These are phyloP conservation scores for Mactra quadrangularis DNA, from an alignment of 1,140 invertebrate species.

Conservation along the genomic window DNA sequence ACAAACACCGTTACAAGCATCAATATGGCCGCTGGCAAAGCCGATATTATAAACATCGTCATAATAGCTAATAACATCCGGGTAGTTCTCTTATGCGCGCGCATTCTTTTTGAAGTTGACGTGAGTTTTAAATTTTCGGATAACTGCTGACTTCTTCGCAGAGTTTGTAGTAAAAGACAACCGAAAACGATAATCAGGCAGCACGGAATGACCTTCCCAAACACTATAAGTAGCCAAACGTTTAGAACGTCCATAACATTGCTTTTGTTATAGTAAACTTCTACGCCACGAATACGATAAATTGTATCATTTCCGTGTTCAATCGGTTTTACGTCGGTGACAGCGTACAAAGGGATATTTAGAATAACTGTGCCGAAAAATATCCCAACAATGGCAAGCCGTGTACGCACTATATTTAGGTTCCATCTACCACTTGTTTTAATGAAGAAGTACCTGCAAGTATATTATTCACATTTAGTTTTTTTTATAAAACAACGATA, in stretches of 20 bases:
- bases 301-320: constrained; percentile 38
- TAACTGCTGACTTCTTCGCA: constrained; percentile 82
- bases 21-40: constrained; percentile 88
- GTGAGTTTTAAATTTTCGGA: constrained; percentile 75
- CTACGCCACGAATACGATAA: constrained; percentile 63
- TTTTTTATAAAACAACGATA: too few relatives aligned
- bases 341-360: constrained; percentile 90
- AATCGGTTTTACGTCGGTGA: constrained; percentile 64
- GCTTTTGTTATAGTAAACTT: constrained; percentile 62
- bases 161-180: constrained; percentile 82
- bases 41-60: constrained; percentile 93
- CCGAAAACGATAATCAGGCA: constrained; percentile 84
- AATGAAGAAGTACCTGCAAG: constrained; percentile 92
- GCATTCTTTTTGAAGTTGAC: constrained; percentile 86
- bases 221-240: constrained; percentile 78
- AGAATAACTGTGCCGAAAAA: constrained; percentile 90
- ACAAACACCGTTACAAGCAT: constrained; percentile 75
- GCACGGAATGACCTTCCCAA: constrained; percentile 84
- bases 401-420: constrained; percentile 89
- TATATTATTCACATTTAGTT: constrained; percentile 84
- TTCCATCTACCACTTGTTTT: constrained; percentile 91
- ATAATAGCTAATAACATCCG: constrained; percentile 79
- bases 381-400: constrained; percentile 88
- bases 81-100: constrained; percentile 87
- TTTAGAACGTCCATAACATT: constrained; percentile 66